Percentiles rank a stretch among this genome's conserved stretches.
phyloP scores from a whole-genome alignment of 2,797 vertebrate species.

The Philypnodon macrostomus region DNA sequence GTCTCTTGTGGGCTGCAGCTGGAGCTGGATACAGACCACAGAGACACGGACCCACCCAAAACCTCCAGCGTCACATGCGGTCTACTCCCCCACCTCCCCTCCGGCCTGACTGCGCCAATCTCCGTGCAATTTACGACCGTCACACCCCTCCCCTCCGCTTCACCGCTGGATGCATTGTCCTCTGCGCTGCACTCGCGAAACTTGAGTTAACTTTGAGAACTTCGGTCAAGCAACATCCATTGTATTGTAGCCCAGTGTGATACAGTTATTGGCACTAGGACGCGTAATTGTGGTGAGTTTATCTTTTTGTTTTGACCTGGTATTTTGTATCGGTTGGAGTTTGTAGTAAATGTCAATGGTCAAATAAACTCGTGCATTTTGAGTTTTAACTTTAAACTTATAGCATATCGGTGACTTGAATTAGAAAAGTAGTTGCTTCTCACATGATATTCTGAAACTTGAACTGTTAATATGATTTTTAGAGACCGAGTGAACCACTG shows the following conservation, averaged over 20 bases:
- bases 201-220: constrained; percentile 52
- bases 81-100: constrained; percentile 34
- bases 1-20: constrained; percentile 43
- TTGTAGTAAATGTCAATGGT: too few relatives aligned
- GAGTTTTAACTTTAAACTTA: too few relatives aligned
- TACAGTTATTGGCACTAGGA: constrained; percentile 47
- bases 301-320: constrained; percentile 50
- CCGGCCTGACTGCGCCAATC: too few relatives aligned
- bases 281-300: constrained; percentile 69
- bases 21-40: too few relatives aligned
- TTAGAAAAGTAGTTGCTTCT: too few relatives aligned
- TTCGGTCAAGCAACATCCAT: too few relatives aligned
- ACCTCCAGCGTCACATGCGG: too few relatives aligned
- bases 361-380: neutral
- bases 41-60: constrained; percentile 61
- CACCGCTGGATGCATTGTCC: constrained; percentile 70
- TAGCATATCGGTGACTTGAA: too few relatives aligned
- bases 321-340: constrained; percentile 39
- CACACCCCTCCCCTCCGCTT: constrained; percentile 55
- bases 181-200: constrained; percentile 39
- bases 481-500: too few relatives aligned
- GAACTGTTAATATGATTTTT: too few relatives aligned
- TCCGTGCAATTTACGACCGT: constrained; percentile 50
- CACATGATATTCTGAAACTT: too few relatives aligned
- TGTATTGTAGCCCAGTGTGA: too few relatives aligned